Conservation (phyloP, 2,113 vertebrate genomes). For the Anguilla japonica region DNA sequence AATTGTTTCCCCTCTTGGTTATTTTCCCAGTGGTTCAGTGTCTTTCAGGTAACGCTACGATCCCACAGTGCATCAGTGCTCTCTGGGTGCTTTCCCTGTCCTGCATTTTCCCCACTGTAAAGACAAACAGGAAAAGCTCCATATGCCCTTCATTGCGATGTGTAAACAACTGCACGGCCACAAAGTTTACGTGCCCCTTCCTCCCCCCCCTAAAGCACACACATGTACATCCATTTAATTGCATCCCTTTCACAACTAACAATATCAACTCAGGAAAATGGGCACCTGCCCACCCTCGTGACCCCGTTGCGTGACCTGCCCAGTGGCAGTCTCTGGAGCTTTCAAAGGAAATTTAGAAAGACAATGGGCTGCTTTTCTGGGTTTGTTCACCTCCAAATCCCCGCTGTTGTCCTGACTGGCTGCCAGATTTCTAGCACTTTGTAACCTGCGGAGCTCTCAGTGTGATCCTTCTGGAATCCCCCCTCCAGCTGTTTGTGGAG, state of each 20-base stretch:
- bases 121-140: not conserved
- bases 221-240: conserved; percentile 37
- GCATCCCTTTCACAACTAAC: conserved; percentile 48
- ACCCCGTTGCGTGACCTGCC: not conserved
- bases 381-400: conserved; percentile 51
- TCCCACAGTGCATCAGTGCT: not conserved
- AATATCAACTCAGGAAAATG: conserved; percentile 51
- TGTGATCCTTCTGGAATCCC: not conserved
- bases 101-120: not conserved
- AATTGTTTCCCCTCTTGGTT: not conserved
- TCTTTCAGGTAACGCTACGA: not conserved
- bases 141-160: not conserved
- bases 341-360: conserved; percentile 44
- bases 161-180: not conserved
- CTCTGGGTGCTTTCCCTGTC: not conserved
- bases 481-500: conserved; percentile 1
- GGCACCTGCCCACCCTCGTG: conserved; percentile 16
- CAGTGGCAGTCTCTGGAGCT: conserved; percentile 24
- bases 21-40: not conserved
- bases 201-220: not conserved
- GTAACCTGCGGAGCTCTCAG: not conserved
- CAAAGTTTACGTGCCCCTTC: not conserved
- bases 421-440: not conserved
- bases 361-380: conserved; percentile 45
- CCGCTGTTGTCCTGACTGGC: not conserved